Evolutionary conservation across 2,797 vertebrate species (phyloP).

Genomic region (Onychomys arenicola): DNA sequence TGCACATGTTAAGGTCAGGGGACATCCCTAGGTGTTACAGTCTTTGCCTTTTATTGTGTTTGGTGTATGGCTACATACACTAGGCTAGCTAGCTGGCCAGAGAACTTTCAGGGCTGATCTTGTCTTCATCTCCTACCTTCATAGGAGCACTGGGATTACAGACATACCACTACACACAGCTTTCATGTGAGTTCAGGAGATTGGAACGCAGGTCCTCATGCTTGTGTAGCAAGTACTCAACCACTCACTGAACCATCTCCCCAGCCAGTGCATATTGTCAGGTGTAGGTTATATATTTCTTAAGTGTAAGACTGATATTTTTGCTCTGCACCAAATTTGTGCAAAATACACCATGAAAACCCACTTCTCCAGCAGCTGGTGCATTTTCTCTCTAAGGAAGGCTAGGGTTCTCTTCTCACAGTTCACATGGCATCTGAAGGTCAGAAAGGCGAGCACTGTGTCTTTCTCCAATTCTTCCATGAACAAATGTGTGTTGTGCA

Average conservation of each 20-base stretch:
- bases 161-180: neutral
- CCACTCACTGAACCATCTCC: neutral
- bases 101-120: neutral
- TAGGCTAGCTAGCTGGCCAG: too few species aligned
- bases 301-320: neutral
- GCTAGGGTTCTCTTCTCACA: neutral
- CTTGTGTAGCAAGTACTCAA: neutral
- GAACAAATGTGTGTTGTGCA: neutral
- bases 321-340: conserved; percentile 8
- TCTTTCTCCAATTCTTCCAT: conserved; percentile 9
- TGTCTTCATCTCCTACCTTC: neutral
- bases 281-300: conserved; percentile 21
- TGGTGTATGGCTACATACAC: too few species aligned
- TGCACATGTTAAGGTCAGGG: neutral
- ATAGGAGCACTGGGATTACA: neutral
- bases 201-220: neutral
- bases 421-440: neutral
- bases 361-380: neutral
- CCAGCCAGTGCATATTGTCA: neutral
- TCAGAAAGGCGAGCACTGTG: neutral
- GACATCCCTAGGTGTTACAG: neutral
- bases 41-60: neutral
- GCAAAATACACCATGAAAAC: neutral
- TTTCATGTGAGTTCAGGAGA: neutral
- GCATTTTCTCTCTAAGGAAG: neutral